Percentiles rank a stretch among this genome's conserved stretches.
Conservation (phyloP, 2,888 invertebrate species). For the Cyaniris semiargus region DNA sequence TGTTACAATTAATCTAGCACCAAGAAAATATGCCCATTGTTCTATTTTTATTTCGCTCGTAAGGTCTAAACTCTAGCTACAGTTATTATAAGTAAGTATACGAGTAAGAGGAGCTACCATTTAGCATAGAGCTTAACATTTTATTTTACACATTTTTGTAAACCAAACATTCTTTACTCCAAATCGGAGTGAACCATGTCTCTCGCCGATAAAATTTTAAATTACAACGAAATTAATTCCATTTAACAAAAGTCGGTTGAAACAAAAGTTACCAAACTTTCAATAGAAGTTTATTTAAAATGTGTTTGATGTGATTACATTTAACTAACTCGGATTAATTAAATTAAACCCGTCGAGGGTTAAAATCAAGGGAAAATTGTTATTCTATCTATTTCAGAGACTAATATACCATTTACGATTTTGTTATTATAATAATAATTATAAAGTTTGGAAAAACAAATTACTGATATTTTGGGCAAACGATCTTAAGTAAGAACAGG, state of each 20-base stretch:
- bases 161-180: neutral
- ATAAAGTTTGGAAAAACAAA: too few species aligned
- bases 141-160: neutral
- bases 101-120: neutral
- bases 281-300: neutral
- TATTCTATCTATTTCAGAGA: neutral
- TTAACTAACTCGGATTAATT: neutral
- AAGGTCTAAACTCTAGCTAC: neutral
- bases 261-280: neutral
- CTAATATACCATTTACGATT: too few species aligned
- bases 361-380: neutral
- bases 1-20: neutral
- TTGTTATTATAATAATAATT: too few species aligned
- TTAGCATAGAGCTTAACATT: too few species aligned
- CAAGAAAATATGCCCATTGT: neutral
- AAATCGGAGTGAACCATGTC: neutral
- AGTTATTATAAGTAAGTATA: neutral
- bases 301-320: neutral
- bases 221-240: slow-evolving; percentile 7
- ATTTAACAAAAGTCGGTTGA: neutral
- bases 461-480: too few species aligned
- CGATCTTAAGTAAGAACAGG: too few species aligned
- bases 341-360: neutral
- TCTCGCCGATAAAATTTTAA: neutral
- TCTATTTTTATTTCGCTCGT: neutral